A percentile compares a stretch with the other conserved stretches of the same genome.
Conservation (phyloP, 2,797 vertebrate species). For the Lagodon rhomboides region DNA sequence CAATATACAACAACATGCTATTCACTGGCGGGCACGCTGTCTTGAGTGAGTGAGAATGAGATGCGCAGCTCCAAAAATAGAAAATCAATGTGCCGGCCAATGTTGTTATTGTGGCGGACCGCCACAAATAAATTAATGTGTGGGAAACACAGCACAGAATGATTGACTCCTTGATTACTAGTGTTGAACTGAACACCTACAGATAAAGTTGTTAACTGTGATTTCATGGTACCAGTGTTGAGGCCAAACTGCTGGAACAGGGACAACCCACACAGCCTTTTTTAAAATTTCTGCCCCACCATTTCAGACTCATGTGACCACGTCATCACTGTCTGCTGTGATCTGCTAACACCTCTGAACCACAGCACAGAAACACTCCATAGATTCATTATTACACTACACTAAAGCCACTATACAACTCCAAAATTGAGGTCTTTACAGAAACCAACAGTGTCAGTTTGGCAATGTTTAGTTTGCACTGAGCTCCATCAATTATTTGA, state of each 20-base stretch:
- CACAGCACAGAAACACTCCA: neutral
- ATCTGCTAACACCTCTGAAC: neutral
- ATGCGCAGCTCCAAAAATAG: no score
- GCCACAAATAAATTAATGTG: no score
- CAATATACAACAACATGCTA: no score
- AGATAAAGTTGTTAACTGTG: neutral
- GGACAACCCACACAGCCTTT: neutral
- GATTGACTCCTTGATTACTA: no score
- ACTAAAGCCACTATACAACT: neutral
- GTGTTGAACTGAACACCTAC: no score
- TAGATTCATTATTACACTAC: neutral
- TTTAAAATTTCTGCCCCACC: neutral
- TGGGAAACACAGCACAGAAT: no score
- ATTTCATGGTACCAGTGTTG: neutral
- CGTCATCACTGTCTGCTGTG: neutral
- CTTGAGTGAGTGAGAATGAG: no score
- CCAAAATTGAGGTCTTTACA: neutral
- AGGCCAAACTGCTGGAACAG: neutral
- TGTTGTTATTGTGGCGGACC: no score
- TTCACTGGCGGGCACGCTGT: no score
- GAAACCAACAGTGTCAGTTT: constrained; percentile 18
- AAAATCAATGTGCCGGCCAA: no score
- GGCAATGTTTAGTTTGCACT: constrained; percentile 8
- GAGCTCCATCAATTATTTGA: constrained; percentile 24
- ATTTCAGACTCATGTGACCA: neutral